Percentiles rank a stretch among this genome's conserved stretches.
These are phyloP conservation scores for Anseranas semipalmata DNA, from an alignment of 2,113 vertebrate species.

Conservation along the genomic window DNA sequence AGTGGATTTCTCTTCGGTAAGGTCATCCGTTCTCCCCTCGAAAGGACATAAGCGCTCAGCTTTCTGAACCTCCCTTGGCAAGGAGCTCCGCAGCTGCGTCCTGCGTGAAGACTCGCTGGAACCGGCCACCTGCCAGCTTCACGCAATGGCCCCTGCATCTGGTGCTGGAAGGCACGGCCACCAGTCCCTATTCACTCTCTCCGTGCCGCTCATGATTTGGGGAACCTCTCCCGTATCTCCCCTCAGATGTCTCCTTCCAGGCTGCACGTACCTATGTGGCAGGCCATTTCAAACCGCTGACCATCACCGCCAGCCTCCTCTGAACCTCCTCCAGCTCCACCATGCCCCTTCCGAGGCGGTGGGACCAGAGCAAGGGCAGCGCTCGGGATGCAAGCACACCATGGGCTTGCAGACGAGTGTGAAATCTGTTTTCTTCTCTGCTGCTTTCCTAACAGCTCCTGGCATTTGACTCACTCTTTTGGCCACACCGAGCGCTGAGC, in stretches of 20 bases:
- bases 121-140: background rate
- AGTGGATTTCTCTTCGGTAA: background rate
- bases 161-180: background rate
- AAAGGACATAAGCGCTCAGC: background rate
- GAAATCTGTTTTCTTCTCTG: background rate
- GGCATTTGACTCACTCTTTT: background rate
- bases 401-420: background rate
- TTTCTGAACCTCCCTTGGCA: background rate
- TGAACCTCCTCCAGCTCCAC: background rate
- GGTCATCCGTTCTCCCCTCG: background rate
- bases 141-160: background rate
- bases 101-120: background rate
- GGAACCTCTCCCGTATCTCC: background rate
- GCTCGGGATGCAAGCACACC: background rate
- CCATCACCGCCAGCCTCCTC: background rate
- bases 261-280: background rate
- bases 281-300: background rate
- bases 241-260: background rate
- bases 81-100: background rate
- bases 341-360: background rate
- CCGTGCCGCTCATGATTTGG: fast-evolving
- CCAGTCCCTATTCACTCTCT: background rate
- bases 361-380: background rate
- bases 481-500: background rate
- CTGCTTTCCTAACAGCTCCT: background rate